Percentiles rank a stretch among this genome's conserved stretches.
Evolutionary conservation across 2,888 invertebrate species (phyloP).

Genomic region (Macrosoma leucophasiata): DNA sequence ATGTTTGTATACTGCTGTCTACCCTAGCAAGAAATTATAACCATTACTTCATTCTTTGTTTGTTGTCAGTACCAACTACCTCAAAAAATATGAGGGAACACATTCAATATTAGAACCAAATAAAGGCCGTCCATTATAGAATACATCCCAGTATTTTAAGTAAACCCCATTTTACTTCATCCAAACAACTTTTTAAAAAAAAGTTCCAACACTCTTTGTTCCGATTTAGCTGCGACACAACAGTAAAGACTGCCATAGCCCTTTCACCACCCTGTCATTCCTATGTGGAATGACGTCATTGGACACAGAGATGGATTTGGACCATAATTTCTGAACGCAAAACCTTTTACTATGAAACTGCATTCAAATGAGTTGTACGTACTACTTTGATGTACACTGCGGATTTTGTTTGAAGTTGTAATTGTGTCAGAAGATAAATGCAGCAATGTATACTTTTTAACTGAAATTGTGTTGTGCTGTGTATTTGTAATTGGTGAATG

Average conservation of each 20-base stretch:
- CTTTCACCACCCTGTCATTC: constrained; percentile 67
- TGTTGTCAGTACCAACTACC: background rate
- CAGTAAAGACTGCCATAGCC: constrained; percentile 47
- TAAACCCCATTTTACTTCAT: background rate
- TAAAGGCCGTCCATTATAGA: background rate
- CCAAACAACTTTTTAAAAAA: background rate
- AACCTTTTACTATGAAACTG: constrained; percentile 24
- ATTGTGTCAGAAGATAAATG: constrained; percentile 5
- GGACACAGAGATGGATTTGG: constrained; percentile 66
- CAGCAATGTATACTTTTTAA: constrained; percentile 35
- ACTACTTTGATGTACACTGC: constrained; percentile 36
- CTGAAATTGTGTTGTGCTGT: constrained; percentile 16
- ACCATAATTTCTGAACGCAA: constrained; percentile 67
- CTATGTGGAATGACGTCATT: constrained; percentile 69
- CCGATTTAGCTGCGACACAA: constrained; percentile 15
- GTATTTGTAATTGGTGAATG: constrained; percentile 56
- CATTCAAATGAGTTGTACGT: constrained; percentile 1
- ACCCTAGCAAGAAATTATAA: constrained; percentile 19
- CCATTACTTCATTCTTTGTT: background rate
- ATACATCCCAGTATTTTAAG: background rate
- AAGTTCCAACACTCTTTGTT: background rate
- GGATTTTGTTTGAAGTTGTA: background rate
- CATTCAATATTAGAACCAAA: background rate
- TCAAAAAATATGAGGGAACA: background rate
- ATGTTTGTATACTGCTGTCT: no score